phyloP scores from a whole-genome alignment of 2,888 invertebrate genomes.

The Proisotoma minuta region DNA sequence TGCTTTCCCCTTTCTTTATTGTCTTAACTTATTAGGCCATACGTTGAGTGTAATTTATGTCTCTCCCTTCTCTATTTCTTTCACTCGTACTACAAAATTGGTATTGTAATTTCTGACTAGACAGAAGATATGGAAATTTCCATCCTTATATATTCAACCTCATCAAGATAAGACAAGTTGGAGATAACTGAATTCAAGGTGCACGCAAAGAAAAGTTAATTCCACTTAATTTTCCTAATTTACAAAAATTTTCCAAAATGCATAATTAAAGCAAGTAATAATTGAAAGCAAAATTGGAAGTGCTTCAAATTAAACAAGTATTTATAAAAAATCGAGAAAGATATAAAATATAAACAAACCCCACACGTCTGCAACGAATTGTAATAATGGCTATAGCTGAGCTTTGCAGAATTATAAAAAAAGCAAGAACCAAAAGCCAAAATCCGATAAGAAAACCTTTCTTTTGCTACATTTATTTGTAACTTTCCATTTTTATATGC shows the following conservation, averaged over 20 bases:
- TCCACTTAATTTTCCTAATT: conserved; percentile 2
- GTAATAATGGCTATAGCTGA: too few species aligned
- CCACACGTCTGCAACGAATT: conserved; percentile 9
- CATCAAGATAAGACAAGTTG: background rate
- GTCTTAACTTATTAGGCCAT: conserved; percentile 6
- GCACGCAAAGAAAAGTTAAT: background rate
- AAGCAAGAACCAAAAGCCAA: too few species aligned
- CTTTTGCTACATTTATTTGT: too few species aligned
- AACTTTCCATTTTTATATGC: too few species aligned
- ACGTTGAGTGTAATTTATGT: conserved; percentile 10
- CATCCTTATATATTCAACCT: background rate
- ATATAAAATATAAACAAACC: background rate
- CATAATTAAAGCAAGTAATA: too few species aligned
- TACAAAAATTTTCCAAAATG: background rate
- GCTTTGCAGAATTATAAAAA: too few species aligned
- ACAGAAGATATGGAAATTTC: background rate
- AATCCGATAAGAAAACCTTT: too few species aligned
- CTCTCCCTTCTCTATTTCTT: background rate
- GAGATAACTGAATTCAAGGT: background rate
- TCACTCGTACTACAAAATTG: too few species aligned
- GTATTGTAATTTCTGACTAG: background rate
- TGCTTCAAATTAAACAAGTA: too few species aligned
- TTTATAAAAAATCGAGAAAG: too few species aligned
- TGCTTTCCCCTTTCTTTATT: conserved; percentile 7
- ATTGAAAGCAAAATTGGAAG: too few species aligned